Conservation (phyloP, 1,140 invertebrate genomes). For the Vollenhovia emeryi region DNA sequence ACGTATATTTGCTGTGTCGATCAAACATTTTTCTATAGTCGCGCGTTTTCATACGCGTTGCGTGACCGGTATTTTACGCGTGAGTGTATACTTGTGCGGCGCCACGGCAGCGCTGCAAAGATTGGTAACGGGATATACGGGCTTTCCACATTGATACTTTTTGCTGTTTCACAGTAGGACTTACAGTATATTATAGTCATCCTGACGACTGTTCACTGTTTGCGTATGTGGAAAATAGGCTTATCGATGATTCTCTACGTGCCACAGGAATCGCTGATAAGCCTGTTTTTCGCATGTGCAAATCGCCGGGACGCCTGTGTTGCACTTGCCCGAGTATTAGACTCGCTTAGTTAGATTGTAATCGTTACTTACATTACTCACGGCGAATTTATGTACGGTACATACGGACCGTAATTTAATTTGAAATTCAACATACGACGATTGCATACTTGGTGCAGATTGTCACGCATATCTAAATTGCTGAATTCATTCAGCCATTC, state of each 20-base stretch:
- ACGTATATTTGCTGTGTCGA: background rate
- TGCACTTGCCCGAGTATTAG: no score
- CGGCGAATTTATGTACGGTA: constrained; percentile 6
- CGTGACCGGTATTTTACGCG: constrained; percentile 6
- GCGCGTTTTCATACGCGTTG: background rate
- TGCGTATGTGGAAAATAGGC: constrained; percentile 18
- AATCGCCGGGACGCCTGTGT: no score
- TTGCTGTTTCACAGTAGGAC: constrained; percentile 17
- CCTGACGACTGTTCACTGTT: background rate
- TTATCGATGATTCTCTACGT: constrained; percentile 4
- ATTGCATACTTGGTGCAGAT: constrained; percentile 7
- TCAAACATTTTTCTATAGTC: constrained; percentile 16
- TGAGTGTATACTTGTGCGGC: background rate
- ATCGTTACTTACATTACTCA: constrained; percentile 32
- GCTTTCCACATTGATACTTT: constrained; percentile 10
- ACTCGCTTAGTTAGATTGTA: constrained; percentile 26
- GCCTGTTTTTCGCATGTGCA: no score
- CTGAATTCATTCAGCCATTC: constrained; percentile 28
- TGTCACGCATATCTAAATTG: constrained; percentile 10
- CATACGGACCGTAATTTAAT: constrained; percentile 26
- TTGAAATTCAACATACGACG: constrained; percentile 37
- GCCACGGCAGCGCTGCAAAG: background rate
- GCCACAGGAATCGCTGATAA: no score
- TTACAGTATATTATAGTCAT: background rate
- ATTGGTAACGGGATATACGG: background rate